Percentiles rank a stretch among this genome's conserved stretches.
phyloP scores from a whole-genome alignment of 2,888 invertebrate species.

The Bombylius major region DNA sequence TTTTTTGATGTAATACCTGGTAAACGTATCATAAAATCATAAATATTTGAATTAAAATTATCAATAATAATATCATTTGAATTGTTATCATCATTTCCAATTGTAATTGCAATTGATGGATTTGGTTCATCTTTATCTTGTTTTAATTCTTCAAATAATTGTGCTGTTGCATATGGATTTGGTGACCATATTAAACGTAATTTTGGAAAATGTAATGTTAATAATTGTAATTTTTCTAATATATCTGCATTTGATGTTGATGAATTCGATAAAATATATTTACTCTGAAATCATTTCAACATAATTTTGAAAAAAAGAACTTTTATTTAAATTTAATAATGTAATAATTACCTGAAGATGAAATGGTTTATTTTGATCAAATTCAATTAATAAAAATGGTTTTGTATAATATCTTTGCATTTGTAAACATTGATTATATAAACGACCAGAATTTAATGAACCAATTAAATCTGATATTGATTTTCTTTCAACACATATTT shows the following conservation, averaged over 20 bases:
- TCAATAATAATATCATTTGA: conserved; percentile 32
- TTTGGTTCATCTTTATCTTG: conserved; percentile 73
- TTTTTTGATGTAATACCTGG: conserved; percentile 86
- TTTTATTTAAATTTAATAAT: too few relatives aligned
- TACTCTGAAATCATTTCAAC: conserved; percentile 43
- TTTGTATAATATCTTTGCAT: conserved; percentile 83
- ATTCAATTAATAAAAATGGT: conserved; percentile 88
- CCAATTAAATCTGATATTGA: conserved; percentile 92
- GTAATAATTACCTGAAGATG: conserved; percentile 57
- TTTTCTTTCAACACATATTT: conserved; percentile 94
- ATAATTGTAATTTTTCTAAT: conserved; percentile 73
- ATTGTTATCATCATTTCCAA: conserved; percentile 56
- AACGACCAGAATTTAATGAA: conserved; percentile 84
- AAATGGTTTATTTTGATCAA: conserved; percentile 87
- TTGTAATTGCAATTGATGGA: conserved; percentile 53
- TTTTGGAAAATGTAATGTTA: conserved; percentile 92
- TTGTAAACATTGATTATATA: conserved; percentile 88
- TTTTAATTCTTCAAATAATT: conserved; percentile 92
- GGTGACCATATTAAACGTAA: conserved; percentile 93
- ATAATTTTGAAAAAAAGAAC: neutral
- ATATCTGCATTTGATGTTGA: conserved; percentile 54
- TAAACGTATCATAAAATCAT: conserved; percentile 72
- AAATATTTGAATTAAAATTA: conserved; percentile 57
- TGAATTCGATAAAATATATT: conserved; percentile 62
- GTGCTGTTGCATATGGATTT: conserved; percentile 89